Percentiles rank a stretch among this genome's conserved stretches.
These are phyloP conservation scores for Eurosta solidaginis DNA, from an alignment of 1,140 invertebrate genomes.

Conservation along the genomic window DNA sequence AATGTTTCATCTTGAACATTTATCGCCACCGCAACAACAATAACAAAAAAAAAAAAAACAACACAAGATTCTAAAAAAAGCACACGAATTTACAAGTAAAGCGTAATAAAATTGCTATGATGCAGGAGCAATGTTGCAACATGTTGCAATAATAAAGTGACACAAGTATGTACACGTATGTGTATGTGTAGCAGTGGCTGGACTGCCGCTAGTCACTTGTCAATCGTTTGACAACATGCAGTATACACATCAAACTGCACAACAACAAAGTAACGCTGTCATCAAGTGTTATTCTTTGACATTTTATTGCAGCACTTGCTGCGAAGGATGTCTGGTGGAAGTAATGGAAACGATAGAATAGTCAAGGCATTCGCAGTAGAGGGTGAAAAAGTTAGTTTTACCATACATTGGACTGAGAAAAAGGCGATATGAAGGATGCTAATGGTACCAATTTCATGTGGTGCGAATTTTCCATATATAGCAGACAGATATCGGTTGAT, in stretches of 20 bases:
- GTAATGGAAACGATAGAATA: not conserved
- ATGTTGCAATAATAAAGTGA: slow-evolving; percentile 14
- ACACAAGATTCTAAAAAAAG: not conserved
- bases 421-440: too few relatives aligned
- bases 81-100: not conserved
- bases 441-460: too few relatives aligned
- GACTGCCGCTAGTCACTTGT: not conserved
- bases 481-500: too few relatives aligned
- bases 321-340: not conserved
- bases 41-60: not conserved
- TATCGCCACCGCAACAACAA: slow-evolving; percentile 2
- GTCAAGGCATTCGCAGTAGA: too few relatives aligned
- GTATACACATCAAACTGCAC: slow-evolving; percentile 9
- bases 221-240: not conserved
- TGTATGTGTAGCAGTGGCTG: not conserved
- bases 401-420: too few relatives aligned
- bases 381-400: too few relatives aligned
- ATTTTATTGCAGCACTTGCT: slow-evolving; percentile 18
- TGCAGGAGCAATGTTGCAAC: slow-evolving; percentile 11
- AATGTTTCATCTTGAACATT: not conserved
- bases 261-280: slow-evolving; percentile 6
- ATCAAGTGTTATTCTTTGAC: slow-evolving; percentile 3
- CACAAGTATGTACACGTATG: not conserved
- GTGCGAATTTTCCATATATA: too few relatives aligned
- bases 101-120: slow-evolving; percentile 8